Evolutionary conservation across 1,140 invertebrate genomes (phyloP).

Genomic region (Akabosia matsudoensis): DNA sequence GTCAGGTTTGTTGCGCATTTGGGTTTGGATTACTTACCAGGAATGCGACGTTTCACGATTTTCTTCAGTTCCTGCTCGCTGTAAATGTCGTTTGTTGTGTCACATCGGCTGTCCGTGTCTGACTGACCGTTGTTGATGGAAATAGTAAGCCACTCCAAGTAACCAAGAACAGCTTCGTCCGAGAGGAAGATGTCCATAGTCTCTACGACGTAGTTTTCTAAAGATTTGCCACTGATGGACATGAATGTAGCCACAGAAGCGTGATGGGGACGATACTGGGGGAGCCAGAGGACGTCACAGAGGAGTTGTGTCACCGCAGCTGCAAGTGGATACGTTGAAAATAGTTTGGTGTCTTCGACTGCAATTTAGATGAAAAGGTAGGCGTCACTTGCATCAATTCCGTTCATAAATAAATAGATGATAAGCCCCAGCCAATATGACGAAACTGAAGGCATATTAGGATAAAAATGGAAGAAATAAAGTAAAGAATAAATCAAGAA

Average conservation of each 20-base stretch:
- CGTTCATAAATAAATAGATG: background rate
- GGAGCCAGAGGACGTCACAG: conserved; percentile 45
- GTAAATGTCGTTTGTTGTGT: conserved; percentile 22
- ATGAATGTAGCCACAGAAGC: conserved; percentile 39
- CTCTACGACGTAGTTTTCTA: conserved; percentile 44
- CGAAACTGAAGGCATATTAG: too few relatives aligned
- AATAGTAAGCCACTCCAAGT: conserved; percentile 30
- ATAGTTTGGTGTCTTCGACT: conserved; percentile 26
- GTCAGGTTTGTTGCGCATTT: background rate
- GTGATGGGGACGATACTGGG: conserved; percentile 39
- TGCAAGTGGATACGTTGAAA: conserved; percentile 35
- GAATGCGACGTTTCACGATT: conserved; percentile 37
- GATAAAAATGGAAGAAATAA: too few relatives aligned
- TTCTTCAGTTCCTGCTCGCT: conserved; percentile 37
- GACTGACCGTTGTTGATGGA: conserved; percentile 20
- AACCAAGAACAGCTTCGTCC: conserved; percentile 34
- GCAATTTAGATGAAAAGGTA: too few relatives aligned
- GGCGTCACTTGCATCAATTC: background rate
- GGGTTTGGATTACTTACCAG: conserved; percentile 31
- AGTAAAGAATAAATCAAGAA: too few relatives aligned
- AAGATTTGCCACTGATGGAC: conserved; percentile 44
- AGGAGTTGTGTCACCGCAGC: conserved; percentile 36
- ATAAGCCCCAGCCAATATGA: too few relatives aligned
- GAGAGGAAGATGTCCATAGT: conserved; percentile 38
- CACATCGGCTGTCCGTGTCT: background rate